Base-by-base conservation (phyloP, 2,888 invertebrate genomes). In the Trachelus stipa region DNA sequence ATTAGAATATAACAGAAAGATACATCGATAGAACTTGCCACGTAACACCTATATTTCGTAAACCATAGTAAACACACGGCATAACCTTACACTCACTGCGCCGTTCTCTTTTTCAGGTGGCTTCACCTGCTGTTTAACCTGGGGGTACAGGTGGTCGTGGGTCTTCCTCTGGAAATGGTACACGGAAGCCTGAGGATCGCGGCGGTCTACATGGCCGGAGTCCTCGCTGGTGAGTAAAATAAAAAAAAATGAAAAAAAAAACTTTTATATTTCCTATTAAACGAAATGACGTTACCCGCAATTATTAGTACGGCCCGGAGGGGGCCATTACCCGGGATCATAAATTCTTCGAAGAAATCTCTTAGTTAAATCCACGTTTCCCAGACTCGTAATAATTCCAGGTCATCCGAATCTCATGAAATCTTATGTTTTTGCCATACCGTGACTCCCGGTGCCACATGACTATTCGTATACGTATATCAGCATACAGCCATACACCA, bases 61-160 rank as follows among this genome's bases (percentile, higher is more conserved):
- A 23, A 56, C 56, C 56, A 56, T 1, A 23, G 23, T 56, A 23
- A 68, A 74, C 73, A 76, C 15, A 37, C 73, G 69, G 73, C 78
- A 77, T 77, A 77, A 77, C 56, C 40, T 80, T 80, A 81, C 81
- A 74, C 68, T 76, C 79, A 74, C 81, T 74, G 75, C 77, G 76
- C 73, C 82, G 80, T 79, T 83, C 88, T 85, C 83, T 82, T 83
- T 93, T 93, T 69, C 92, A 95, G 95, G 88, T 97, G 98, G 98
- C 95, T 98, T 86, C 98, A 99, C 92, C 93, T 99, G 87, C 95
- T 97, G 80, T 98, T 98, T 94, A 99, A 99, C 93, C 94, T 98
- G 88, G 94, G 97, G 85, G 97, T 98, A 78, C 98, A 99, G 92
- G 93, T 98, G 83, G 94, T 98, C 88, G 98, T 98, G 86, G 98